phyloP scores from a whole-genome alignment of 2,797 vertebrate species.

The Phaenicophaeus curvirostris region DNA sequence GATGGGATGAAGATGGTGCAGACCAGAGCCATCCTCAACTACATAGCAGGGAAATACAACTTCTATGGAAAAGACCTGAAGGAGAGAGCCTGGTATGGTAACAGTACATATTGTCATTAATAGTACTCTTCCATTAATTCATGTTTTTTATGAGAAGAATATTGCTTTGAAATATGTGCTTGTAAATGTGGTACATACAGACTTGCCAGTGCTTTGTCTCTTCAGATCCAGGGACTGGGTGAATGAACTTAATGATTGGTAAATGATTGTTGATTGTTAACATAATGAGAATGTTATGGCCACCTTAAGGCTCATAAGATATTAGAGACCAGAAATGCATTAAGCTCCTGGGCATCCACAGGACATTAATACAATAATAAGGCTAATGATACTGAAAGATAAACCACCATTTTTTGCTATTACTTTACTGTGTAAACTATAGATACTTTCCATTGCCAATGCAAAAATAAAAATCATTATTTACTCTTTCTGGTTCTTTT shows the following conservation, averaged over 20 bases:
- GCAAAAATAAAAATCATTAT: neutral
- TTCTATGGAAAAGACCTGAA: slow-evolving; percentile 85
- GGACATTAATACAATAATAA: neutral
- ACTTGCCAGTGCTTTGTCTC: neutral
- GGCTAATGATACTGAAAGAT: neutral
- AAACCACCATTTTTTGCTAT: neutral
- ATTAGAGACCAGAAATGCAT: neutral
- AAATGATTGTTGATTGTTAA: neutral
- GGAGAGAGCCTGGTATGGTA: slow-evolving; percentile 82
- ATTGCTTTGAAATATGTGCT: neutral
- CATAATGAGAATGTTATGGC: neutral
- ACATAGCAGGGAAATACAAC: slow-evolving; percentile 87
- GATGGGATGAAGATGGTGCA: slow-evolving; percentile 90
- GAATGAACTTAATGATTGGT: neutral
- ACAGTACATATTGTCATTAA: neutral
- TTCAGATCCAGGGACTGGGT: neutral
- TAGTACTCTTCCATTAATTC: neutral
- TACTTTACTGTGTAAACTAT: neutral
- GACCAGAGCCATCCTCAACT: slow-evolving; percentile 86
- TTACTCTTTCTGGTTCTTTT: neutral
- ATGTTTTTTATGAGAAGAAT: neutral
- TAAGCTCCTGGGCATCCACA: neutral
- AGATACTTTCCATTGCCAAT: neutral
- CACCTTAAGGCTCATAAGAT: neutral
- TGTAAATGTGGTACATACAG: neutral